Evolutionary conservation across 2,888 invertebrate species (phyloP).

Genomic region (Drosophila borealis): DNA sequence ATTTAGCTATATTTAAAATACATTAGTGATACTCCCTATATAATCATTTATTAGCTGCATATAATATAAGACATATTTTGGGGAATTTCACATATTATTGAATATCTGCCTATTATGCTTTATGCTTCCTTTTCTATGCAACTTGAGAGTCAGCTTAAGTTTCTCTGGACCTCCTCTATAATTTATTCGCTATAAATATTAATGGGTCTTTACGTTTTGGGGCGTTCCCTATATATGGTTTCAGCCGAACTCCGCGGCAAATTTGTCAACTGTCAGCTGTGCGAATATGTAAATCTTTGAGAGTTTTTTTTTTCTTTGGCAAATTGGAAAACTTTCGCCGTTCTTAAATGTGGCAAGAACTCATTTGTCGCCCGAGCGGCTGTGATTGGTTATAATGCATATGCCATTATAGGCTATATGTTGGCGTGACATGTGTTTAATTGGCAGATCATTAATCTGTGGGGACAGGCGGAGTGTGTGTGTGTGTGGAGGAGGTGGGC

Average conservation of each 20-base stretch:
- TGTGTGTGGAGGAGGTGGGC: neutral
- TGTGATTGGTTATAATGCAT: conserved; percentile 3
- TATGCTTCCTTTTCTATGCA: neutral
- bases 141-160: neutral
- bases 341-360: neutral
- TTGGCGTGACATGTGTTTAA: conserved; percentile 61
- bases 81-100: too few relatives aligned
- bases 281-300: conserved; percentile 22
- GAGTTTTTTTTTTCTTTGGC: conserved; percentile 1
- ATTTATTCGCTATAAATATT: conserved; percentile 30
- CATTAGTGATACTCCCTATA: too few relatives aligned
- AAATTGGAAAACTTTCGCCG: conserved; percentile 43
- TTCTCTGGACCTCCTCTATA: neutral
- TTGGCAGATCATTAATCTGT: conserved; percentile 68
- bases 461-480: too few relatives aligned
- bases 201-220: neutral
- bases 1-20: too few relatives aligned
- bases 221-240: conserved; percentile 19
- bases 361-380: conserved; percentile 9
- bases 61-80: too few relatives aligned
- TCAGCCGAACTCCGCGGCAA: conserved; percentile 1
- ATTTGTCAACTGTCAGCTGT: conserved; percentile 34
- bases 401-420: conserved; percentile 39
- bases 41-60: too few relatives aligned
- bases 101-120: neutral